Conservation (phyloP, 2,888 invertebrate genomes). For the Cynaeus angustus region DNA sequence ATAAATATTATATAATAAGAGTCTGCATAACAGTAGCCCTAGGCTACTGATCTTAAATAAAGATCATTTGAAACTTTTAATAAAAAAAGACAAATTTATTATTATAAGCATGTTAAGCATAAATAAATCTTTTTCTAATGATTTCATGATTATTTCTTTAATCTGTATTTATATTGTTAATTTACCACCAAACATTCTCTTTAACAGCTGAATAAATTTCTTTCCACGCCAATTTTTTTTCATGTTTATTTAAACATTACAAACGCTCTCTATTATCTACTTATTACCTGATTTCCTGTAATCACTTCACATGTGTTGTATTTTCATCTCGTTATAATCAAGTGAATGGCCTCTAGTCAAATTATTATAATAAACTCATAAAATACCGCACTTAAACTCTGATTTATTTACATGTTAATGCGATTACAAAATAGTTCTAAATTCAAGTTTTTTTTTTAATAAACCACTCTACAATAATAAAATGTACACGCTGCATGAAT, state of each 20-base stretch:
- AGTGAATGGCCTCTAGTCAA: neutral
- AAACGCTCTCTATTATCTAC: neutral
- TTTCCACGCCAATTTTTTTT: neutral
- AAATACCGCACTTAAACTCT: too few relatives aligned
- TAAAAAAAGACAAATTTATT: too few relatives aligned
- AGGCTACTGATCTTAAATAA: too few relatives aligned
- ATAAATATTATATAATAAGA: too few relatives aligned
- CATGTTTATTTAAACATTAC: neutral
- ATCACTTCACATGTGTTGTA: neutral
- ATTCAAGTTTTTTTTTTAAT: constrained; percentile 2
- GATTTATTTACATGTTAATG: constrained; percentile 6
- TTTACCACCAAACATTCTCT: neutral
- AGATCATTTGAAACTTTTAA: too few relatives aligned
- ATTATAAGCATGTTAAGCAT: too few relatives aligned
- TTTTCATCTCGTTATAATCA: neutral
- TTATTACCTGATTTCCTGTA: neutral
- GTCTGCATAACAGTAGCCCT: too few relatives aligned
- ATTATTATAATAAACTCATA: neutral
- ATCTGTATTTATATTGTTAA: too few relatives aligned
- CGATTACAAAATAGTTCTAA: constrained; percentile 12
- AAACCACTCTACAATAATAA: neutral
- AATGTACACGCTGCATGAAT: neutral
- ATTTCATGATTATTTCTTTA: too few relatives aligned
- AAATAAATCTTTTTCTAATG: too few relatives aligned
- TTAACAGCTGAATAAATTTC: neutral